Conservation (phyloP, 2,888 invertebrate species). For the Gnatocerus cornutus region DNA sequence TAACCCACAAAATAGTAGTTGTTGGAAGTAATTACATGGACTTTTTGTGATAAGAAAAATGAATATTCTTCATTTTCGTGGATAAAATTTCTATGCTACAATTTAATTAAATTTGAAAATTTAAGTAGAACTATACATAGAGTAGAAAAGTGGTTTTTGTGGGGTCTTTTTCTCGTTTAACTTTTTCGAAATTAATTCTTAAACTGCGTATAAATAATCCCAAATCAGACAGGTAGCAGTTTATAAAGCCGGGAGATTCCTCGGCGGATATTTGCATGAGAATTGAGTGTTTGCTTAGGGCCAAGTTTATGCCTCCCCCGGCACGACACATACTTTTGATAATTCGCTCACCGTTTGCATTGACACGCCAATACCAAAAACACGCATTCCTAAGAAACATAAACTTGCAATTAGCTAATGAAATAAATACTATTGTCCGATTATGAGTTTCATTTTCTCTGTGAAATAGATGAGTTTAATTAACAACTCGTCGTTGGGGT, state of each 20-base stretch:
- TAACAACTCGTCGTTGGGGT: constrained; percentile 39
- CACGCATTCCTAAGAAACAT: constrained; percentile 47
- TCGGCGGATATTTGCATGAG: constrained; percentile 48
- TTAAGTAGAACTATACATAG: no score
- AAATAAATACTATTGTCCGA: constrained; percentile 38
- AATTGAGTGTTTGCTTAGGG: constrained; percentile 52
- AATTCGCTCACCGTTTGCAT: constrained; percentile 57
- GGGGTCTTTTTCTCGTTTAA: no score
- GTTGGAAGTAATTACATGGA: background rate
- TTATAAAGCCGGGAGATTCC: constrained; percentile 42
- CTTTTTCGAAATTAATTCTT: constrained; percentile 43
- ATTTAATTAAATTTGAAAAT: no score
- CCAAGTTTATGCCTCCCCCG: constrained; percentile 50
- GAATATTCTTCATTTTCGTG: constrained; percentile 4
- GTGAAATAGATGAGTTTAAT: constrained; percentile 56
- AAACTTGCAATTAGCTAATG: constrained; percentile 57
- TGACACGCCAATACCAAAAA: constrained; percentile 56
- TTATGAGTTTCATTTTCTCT: constrained; percentile 38
- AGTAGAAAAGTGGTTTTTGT: no score
- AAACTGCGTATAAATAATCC: constrained; percentile 42
- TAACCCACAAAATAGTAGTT: constrained; percentile 7
- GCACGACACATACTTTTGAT: constrained; percentile 53
- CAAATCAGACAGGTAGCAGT: constrained; percentile 46
- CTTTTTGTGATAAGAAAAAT: background rate
- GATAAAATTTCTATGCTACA: no score